Base-by-base conservation (phyloP, 2,888 invertebrate species). In the Cheilosia scutellata region DNA sequence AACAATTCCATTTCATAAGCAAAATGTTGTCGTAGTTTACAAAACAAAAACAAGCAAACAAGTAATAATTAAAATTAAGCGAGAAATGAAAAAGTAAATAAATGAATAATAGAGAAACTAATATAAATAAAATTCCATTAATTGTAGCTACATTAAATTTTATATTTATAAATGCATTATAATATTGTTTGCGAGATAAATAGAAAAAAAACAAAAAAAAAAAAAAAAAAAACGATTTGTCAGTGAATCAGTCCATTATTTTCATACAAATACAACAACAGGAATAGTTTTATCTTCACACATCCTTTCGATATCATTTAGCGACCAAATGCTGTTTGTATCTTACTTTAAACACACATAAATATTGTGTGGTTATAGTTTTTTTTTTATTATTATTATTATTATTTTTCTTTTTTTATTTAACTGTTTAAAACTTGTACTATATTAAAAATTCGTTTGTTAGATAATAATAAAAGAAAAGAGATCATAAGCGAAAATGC, bases 1-100 rank as follows among this genome's bases (percentile, higher is more conserved):
- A 86, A 86, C 86, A 86, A 86, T 86, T 86, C 84, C 82, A 86
- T 86, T 86, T 86, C 86, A 86, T 82, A 82, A 82, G 72, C 76
- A 82, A 82, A 60, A 68, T 51, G 71, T 82, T 55, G 80, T 82
- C 37, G 68, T 86, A 65, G 65, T 80, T 70, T 55, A 78, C 37
- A 49, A 71, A 51, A 62, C 1, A 62, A 42, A 60, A 55, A 55
- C 13, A 55, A 16, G 29, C 13, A 53, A 49, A 68, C 68, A 58
- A 79, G 65, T 47, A 75, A 71, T 60, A 77, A 76, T 65, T 60
- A 75, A 65, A 51, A 40, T 70, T 77, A 77, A 71, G 76, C 42
- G 44, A 55, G 72, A 42, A 62, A 70, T 51, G 37, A 66, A 63
- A 76, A 63, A 76, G 62, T 55, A 60, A 68, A 33, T 62, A 79